Conservation (phyloP, 2,113 vertebrate genomes). For the Aegotheles bennettii region DNA sequence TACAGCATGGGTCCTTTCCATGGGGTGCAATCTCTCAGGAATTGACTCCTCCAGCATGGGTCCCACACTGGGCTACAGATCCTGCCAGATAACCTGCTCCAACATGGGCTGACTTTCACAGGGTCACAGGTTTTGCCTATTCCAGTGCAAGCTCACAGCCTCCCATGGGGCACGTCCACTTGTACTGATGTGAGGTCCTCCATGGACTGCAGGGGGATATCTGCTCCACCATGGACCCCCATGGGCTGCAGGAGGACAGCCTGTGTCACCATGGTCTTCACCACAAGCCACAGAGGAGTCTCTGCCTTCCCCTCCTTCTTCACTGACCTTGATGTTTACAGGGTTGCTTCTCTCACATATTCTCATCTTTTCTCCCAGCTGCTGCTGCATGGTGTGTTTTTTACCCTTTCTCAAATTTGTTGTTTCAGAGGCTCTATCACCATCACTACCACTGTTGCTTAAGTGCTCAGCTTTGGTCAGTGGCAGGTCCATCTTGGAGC, state of each 20-base stretch:
- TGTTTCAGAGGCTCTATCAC: not conserved
- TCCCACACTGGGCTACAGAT: not conserved
- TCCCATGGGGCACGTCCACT: not conserved
- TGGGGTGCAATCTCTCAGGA: rapidly evolving
- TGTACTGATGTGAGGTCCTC: not conserved
- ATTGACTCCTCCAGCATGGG: not conserved
- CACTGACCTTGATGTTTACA: not conserved
- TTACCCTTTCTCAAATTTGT: not conserved
- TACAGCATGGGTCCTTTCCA: not conserved
- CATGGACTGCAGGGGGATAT: not conserved
- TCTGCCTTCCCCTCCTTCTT: not conserved
- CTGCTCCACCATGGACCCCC: rapidly evolving
- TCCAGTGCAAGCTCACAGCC: too few relatives aligned
- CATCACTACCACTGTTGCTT: rapidly evolving
- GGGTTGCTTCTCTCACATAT: not conserved
- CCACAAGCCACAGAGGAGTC: not conserved
- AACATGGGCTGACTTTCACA: not conserved
- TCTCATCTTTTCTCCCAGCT: not conserved
- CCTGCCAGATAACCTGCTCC: not conserved
- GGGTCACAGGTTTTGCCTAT: not conserved
- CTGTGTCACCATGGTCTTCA: not conserved
- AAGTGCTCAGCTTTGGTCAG: not conserved
- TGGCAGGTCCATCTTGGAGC: not conserved
- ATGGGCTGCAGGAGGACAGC: rapidly evolving
- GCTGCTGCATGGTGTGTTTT: not conserved